A percentile compares a stretch with the other conserved stretches of the same genome.
Conservation (phyloP, 2,797 vertebrate species). For the Spinibarbus caldwelli region DNA sequence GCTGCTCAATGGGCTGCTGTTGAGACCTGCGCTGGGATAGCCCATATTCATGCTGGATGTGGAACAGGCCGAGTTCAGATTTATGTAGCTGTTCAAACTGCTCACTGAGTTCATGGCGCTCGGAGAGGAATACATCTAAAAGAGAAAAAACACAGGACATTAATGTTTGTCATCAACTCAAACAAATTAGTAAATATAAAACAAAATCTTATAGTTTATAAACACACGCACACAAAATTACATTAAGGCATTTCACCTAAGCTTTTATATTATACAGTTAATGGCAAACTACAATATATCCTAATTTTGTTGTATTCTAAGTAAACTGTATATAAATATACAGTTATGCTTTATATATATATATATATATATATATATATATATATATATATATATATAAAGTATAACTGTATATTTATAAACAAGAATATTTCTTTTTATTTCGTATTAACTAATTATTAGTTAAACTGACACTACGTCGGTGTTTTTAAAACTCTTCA, state of each 20-base stretch:
- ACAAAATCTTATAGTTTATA: background rate
- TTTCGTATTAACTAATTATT: no score
- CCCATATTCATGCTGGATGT: conserved; percentile 82
- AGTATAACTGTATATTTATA: no score
- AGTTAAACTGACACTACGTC: background rate
- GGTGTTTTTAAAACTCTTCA: background rate
- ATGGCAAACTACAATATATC: background rate
- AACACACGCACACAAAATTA: background rate
- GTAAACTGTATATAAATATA: no score
- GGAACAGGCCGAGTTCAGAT: conserved; percentile 83
- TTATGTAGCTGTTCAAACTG: conserved; percentile 89
- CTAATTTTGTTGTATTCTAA: no score
- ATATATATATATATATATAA: no score
- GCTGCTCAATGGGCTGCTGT: conserved; percentile 69
- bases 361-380: no score
- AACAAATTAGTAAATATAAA: no score
- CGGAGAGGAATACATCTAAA: conserved; percentile 86
- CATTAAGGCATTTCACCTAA: background rate
- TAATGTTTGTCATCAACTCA: conserved; percentile 15
- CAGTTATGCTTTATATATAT: no score
- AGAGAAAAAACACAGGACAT: conserved; percentile 15
- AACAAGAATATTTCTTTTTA: no score
- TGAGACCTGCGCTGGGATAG: conserved; percentile 76
- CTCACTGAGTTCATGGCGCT: conserved; percentile 82
- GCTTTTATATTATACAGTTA: background rate